These are phyloP conservation scores for Muschampia plurimacula DNA, from an alignment of 2,888 invertebrate species.

Conservation along the genomic window DNA sequence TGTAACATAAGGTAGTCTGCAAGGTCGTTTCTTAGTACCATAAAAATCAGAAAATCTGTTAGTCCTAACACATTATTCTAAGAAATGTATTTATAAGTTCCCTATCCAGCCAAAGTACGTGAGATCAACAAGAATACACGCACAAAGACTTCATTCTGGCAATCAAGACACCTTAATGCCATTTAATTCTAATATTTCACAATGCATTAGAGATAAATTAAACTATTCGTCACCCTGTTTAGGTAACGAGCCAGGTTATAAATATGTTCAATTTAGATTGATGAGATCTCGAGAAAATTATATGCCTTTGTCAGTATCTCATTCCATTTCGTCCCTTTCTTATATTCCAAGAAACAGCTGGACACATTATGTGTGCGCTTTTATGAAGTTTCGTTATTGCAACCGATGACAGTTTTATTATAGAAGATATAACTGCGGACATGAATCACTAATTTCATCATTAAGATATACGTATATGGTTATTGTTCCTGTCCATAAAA, in stretches of 20 bases:
- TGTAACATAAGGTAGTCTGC: neutral
- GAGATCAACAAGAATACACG: neutral
- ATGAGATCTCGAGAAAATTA: slow-evolving; percentile 51
- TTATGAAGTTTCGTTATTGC: slow-evolving; percentile 55
- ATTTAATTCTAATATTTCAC: slow-evolving; percentile 21
- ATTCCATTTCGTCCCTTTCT: slow-evolving; percentile 50
- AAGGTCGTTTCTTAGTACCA: neutral
- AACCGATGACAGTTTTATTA: slow-evolving; percentile 60
- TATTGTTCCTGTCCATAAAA: slow-evolving; percentile 29
- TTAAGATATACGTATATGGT: slow-evolving; percentile 24
- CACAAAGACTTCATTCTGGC: neutral
- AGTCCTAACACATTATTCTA: neutral
- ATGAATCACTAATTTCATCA: slow-evolving; percentile 43
- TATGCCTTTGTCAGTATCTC: slow-evolving; percentile 50
- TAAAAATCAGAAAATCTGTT: neutral
- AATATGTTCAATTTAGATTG: slow-evolving; percentile 47
- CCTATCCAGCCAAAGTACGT: neutral
- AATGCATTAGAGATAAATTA: slow-evolving; percentile 18
- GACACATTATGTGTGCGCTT: slow-evolving; percentile 49
- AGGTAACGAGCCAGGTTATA: slow-evolving; percentile 32
- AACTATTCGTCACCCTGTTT: slow-evolving; percentile 34
- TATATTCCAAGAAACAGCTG: slow-evolving; percentile 51
- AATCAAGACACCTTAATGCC: slow-evolving; percentile 15
- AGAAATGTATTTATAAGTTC: neutral
- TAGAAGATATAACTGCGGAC: slow-evolving; percentile 47